These are phyloP conservation scores for Crocodylus rhombifer DNA, from an alignment of 2,797 vertebrate genomes.

Conservation along the genomic window DNA sequence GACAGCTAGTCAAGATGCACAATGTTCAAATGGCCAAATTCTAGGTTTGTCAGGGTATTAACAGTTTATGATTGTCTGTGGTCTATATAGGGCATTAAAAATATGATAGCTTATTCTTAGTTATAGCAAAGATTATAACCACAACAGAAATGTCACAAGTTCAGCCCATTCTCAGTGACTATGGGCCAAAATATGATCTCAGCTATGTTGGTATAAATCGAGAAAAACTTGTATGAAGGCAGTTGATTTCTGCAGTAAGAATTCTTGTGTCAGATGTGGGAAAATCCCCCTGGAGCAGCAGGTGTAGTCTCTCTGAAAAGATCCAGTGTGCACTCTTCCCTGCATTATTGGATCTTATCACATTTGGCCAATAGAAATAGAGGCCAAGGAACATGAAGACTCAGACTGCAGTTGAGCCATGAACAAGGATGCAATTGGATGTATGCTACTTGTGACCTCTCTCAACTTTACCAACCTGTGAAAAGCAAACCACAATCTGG, in stretches of 20 bases:
- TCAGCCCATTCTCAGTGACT: neutral
- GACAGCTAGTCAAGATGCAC: conserved; percentile 13
- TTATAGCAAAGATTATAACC: neutral
- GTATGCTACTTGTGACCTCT: neutral
- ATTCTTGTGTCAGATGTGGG: neutral
- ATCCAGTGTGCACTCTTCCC: fast-evolving
- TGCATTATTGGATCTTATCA: no score
- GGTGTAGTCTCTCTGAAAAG: neutral
- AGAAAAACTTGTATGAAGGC: neutral
- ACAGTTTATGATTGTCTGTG: neutral
- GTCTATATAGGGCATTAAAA: neutral
- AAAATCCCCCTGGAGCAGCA: neutral
- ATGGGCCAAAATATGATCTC: neutral
- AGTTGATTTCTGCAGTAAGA: neutral
- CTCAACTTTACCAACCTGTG: neutral
- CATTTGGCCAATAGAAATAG: no score
- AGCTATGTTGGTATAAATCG: neutral
- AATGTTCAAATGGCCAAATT: conserved; percentile 37
- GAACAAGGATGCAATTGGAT: neutral
- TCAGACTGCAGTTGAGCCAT: neutral
- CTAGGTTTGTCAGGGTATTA: neutral
- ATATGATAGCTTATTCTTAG: neutral
- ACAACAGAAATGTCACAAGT: neutral
- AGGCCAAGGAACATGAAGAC: neutral
- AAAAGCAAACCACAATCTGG: neutral